These are phyloP conservation scores for Acanthococcus lagerstroemiae DNA, from an alignment of 2,888 invertebrate genomes.

Conservation along the genomic window DNA sequence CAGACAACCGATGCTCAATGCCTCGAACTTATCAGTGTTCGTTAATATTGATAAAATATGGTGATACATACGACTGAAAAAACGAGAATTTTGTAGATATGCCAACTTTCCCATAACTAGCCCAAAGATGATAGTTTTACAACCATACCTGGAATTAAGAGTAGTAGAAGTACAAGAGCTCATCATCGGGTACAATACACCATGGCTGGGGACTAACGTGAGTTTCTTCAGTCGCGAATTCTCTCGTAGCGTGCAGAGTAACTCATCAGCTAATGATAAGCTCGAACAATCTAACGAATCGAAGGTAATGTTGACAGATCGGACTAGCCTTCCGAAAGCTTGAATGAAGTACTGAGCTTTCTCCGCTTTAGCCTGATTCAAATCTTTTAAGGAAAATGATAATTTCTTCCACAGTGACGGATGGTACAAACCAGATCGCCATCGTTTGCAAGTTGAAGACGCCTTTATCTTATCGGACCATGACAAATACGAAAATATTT, in stretches of 20 bases:
- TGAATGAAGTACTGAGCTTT: constrained; percentile 34
- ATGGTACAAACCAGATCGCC: constrained; percentile 47
- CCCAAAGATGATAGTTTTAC: no score
- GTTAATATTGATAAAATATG: constrained; percentile 44
- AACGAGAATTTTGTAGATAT: no score
- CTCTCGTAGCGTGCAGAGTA: constrained; percentile 11
- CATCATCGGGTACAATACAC: constrained; percentile 1
- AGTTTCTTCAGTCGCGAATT: constrained; percentile 29
- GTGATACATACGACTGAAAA: constrained; percentile 39
- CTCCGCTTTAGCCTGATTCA: constrained; percentile 7
- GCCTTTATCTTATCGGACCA: constrained; percentile 46
- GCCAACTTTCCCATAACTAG: no score
- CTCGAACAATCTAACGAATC: constrained; percentile 40
- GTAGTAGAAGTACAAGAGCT: neutral
- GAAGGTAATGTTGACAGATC: constrained; percentile 43
- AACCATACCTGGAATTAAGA: constrained; percentile 5
- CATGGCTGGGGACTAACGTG: constrained; percentile 13
- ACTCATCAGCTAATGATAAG: constrained; percentile 11
- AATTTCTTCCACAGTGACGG: constrained; percentile 45
- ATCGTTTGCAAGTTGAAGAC: constrained; percentile 48
- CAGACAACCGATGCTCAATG: constrained; percentile 45
- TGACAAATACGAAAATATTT: constrained; percentile 43
- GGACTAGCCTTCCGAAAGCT: constrained; percentile 42
- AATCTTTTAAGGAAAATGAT: constrained; percentile 36
- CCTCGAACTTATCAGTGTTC: constrained; percentile 44